Conservation (phyloP, 2,797 vertebrate species). For the Syngnathus acus region DNA sequence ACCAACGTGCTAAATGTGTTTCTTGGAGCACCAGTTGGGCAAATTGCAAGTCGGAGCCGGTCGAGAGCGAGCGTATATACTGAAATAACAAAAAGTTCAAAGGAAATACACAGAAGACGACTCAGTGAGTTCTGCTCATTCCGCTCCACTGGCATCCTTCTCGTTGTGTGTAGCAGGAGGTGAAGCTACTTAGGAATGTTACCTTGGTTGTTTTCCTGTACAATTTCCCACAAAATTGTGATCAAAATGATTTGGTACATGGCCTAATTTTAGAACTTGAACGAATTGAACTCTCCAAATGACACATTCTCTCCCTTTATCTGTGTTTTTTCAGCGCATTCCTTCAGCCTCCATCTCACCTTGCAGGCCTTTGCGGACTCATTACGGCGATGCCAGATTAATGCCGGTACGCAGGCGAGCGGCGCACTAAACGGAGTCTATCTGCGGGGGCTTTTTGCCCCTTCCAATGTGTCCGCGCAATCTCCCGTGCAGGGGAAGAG, state of each 20-base stretch:
- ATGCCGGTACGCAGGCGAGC: conserved; percentile 36
- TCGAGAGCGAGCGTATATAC: conserved; percentile 16
- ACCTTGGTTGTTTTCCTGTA: not conserved
- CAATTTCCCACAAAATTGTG: not conserved
- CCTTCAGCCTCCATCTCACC: conserved; percentile 5
- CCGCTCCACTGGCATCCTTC: conserved; percentile 37
- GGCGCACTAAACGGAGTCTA: conserved; percentile 33
- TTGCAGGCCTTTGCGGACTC: not conserved
- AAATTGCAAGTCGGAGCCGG: not conserved
- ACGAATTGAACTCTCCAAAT: not conserved
- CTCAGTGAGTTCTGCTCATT: not conserved
- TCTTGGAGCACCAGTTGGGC: conserved; percentile 12
- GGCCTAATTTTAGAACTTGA: not conserved
- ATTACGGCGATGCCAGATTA: conserved; percentile 37
- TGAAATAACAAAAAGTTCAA: not conserved
- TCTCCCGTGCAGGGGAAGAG: conserved; percentile 52
- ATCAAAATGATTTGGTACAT: not conserved
- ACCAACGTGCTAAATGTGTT: conserved; percentile 13
- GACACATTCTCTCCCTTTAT: not conserved
- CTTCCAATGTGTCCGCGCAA: conserved; percentile 41
- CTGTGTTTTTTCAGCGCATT: not conserved
- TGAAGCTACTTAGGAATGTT: not conserved
- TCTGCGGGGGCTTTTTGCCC: conserved; percentile 35
- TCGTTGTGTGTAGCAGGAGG: conserved; percentile 12
- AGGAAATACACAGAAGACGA: not conserved